These are phyloP conservation scores for Pterocles burchelli DNA, from an alignment of 2,113 vertebrate species.

Conservation along the genomic window DNA sequence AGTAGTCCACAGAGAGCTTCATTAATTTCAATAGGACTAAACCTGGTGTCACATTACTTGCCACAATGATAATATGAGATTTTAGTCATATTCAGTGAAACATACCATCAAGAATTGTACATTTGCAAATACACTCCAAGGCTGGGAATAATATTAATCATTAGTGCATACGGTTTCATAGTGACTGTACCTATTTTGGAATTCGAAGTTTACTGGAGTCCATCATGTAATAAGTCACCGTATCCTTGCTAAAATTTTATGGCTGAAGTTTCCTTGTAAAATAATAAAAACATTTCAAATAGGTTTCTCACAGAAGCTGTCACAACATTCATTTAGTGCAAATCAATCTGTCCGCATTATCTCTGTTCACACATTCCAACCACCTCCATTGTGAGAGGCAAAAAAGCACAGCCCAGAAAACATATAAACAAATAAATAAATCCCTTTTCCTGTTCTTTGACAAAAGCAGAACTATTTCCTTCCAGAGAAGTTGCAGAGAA, in stretches of 20 bases:
- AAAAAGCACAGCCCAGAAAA: neutral
- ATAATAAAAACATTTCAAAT: slow-evolving; percentile 19
- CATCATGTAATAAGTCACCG: neutral
- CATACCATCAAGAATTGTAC: neutral
- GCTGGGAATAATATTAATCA: neutral
- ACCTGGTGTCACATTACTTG: neutral
- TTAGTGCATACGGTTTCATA: neutral
- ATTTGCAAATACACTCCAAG: neutral
- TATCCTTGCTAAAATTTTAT: neutral
- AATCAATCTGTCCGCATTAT: neutral
- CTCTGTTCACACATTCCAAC: neutral
- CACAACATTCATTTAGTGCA: neutral
- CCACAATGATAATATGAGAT: neutral
- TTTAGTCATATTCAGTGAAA: neutral
- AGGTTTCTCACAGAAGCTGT: neutral
- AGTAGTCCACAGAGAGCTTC: neutral
- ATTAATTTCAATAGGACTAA: neutral
- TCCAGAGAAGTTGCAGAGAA: neutral
- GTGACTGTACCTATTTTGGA: neutral
- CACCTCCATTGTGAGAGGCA: neutral
- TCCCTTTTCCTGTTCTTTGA: slow-evolving; percentile 8
- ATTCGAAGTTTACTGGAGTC: neutral
- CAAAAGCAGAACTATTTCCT: slow-evolving; percentile 23
- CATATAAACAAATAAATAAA: slow-evolving; percentile 47
- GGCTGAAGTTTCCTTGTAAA: neutral